Evolutionary conservation across 2,113 vertebrate species (phyloP).

Genomic region (Colius striatus): DNA sequence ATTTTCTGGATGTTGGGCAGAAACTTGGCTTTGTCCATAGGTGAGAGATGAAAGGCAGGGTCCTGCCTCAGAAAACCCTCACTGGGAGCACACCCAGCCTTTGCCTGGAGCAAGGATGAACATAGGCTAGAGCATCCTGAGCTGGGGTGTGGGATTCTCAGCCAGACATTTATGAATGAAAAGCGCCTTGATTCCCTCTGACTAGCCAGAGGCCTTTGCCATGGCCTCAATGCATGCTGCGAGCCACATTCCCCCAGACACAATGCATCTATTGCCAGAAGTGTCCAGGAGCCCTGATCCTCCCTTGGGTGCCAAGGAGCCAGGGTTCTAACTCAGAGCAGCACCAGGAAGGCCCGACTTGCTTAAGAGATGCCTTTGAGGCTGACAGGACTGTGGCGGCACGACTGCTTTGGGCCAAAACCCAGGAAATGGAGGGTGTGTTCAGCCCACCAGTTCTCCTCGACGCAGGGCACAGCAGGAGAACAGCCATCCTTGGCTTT

Average conservation of each 20-base stretch:
- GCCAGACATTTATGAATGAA: rapidly evolving
- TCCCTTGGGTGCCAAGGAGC: neutral
- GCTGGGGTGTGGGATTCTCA: neutral
- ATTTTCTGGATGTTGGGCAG: neutral
- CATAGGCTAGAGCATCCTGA: neutral
- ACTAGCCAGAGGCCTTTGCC: rapidly evolving
- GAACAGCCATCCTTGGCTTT: neutral
- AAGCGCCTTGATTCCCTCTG: neutral
- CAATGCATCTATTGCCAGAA: rapidly evolving
- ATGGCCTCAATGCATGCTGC: rapidly evolving
- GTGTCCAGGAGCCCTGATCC: neutral
- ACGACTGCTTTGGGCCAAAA: neutral
- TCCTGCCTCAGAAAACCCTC: neutral
- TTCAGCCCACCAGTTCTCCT: neutral
- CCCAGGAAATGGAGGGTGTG: rapidly evolving
- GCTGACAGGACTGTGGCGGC: rapidly evolving
- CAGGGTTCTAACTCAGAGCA: neutral
- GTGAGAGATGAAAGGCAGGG: neutral
- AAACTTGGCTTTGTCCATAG: neutral
- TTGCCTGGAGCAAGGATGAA: neutral
- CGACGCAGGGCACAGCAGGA: neutral
- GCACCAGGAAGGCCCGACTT: neutral
- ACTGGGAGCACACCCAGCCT: neutral
- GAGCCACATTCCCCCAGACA: neutral
- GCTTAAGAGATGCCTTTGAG: neutral